A percentile compares a stretch with the other conserved stretches of the same genome.
Evolutionary conservation across 2,113 vertebrate genomes (phyloP).

Genomic region (Ornithorhynchus anatinus): DNA sequence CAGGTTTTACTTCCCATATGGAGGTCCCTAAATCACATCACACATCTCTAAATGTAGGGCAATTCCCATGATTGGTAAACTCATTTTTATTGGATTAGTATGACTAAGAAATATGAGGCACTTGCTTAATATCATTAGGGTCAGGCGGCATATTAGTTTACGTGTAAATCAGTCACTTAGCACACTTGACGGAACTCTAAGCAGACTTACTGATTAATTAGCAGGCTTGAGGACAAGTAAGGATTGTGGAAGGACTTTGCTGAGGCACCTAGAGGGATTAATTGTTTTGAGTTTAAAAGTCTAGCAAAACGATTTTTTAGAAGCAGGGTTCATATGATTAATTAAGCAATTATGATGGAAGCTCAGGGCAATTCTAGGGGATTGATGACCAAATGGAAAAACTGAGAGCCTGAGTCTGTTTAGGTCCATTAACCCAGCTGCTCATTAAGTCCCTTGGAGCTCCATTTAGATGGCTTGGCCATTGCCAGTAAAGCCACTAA

Average conservation of each 20-base stretch:
- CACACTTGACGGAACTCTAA: background rate
- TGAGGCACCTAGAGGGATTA: background rate
- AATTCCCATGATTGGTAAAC: slow-evolving; percentile 8
- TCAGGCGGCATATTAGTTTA: background rate
- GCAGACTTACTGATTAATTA: background rate
- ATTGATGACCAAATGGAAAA: background rate
- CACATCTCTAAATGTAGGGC: background rate
- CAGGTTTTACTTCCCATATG: background rate
- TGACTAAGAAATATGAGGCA: background rate
- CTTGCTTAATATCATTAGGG: background rate
- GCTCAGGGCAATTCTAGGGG: background rate
- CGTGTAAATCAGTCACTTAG: background rate
- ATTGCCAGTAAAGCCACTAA: too few species aligned
- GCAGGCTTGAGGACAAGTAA: background rate
- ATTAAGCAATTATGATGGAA: background rate
- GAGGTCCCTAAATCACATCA: background rate
- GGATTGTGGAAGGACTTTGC: background rate
- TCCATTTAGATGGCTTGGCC: background rate
- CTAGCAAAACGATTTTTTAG: background rate
- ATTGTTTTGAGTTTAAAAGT: background rate
- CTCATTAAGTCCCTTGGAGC: background rate
- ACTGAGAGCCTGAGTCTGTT: background rate
- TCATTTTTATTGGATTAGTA: background rate
- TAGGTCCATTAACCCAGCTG: background rate
- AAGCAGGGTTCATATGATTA: background rate